Evolutionary conservation across 2,888 invertebrate species (phyloP), one percentile per base, ranked within the genome.

Genomic region (Noctua pronuba): DNA sequence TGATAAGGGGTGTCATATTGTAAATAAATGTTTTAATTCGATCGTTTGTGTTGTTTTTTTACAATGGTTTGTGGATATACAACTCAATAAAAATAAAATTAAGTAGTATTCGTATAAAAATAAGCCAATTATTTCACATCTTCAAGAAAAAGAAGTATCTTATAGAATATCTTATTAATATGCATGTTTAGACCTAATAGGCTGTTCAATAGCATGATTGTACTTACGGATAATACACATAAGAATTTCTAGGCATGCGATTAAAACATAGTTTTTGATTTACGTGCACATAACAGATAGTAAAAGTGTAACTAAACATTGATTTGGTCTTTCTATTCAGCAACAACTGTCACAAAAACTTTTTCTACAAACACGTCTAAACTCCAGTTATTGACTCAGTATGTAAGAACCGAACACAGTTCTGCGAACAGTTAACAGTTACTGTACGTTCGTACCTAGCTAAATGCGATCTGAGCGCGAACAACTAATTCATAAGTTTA

Each of bases 401-500:
- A 41, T 7, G 18, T 41, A 21, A 46, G 5, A 68, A 65, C 31
- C 1, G 10, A 46, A 52, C 38, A 11, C 13, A 35, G 21, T 46
- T 16, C n/a, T 31, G 46, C 7, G 18, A 31, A 38, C 10, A 44
- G 5, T n/a, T 49, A 31, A 38, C 10, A 44, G 5, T n/a, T 49
- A n/a, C 41, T 31, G 60, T 77, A 66, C 58, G 35, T 7, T 18
- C 28, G 24, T 31, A 31, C 41, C 21, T 44, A 69, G 65, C 66
- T 75, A 62, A 83, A 67, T 46, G 69, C 35, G 76, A 79, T 75
- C 74, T 75, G 76, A 83, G 76, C 31, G 71, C 69, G 62, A 77
- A 78, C 52, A 83, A 83, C 68, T 82, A 83, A 82, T 73, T 68
- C 21, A 70, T 62, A 76, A 80, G 73, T 88, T 87, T 85, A 85